phyloP scores from a whole-genome alignment of 2,888 invertebrate genomes.

The Mystacides longicornis region DNA sequence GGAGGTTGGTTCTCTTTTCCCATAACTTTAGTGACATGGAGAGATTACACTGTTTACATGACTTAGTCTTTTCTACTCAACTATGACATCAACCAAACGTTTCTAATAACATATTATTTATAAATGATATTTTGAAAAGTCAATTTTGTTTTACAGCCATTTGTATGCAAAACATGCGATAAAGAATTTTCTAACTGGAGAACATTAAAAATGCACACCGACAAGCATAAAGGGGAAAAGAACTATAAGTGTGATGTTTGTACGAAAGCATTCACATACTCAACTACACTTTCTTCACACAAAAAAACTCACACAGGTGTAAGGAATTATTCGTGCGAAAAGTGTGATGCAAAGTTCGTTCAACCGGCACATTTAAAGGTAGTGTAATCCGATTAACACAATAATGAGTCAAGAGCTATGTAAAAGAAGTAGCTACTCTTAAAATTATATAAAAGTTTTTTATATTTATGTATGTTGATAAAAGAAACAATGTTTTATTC shows the following conservation, averaged over 20 bases:
- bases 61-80: no score
- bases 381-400: no score
- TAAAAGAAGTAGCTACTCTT: no score
- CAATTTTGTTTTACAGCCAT: conserved; percentile 16
- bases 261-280: conserved; percentile 17
- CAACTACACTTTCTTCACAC: conserved; percentile 17
- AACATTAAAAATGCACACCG: conserved; percentile 22
- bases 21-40: no score
- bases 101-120: background rate
- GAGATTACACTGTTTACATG: no score
- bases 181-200: conserved; percentile 21
- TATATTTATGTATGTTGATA: no score
- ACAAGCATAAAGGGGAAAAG: conserved; percentile 18
- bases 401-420: no score
- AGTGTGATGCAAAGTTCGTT: conserved; percentile 14
- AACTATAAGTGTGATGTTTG: conserved; percentile 20
- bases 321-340: conserved; percentile 13
- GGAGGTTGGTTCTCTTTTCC: no score
- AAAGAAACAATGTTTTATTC: no score
- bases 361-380: conserved; percentile 20
- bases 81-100: no score
- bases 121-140: background rate
- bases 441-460: no score
- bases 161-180: conserved; percentile 20
- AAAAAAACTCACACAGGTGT: conserved; percentile 19